Conservation (phyloP, 1,140 invertebrate species). For the Drosophila jambulina region DNA sequence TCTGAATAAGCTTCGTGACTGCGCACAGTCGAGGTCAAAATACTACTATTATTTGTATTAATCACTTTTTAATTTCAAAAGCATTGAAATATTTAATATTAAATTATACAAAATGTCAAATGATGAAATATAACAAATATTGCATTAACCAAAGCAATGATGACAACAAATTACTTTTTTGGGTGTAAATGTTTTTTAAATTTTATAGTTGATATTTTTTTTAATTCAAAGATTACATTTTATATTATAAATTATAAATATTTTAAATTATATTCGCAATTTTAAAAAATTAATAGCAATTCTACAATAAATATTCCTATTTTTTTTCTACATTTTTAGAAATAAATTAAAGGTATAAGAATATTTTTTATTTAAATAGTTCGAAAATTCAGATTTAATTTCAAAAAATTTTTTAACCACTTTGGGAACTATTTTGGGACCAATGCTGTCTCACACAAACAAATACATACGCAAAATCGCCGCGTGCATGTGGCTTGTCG, state of each 20-base stretch:
- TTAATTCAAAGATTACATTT: too few relatives aligned
- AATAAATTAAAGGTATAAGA: not conserved
- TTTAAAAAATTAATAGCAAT: too few relatives aligned
- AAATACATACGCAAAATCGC: slow-evolving; percentile 8
- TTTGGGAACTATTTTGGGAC: not conserved
- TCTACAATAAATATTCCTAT: not conserved
- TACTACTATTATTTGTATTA: too few relatives aligned
- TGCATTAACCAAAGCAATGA: not conserved
- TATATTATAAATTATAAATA: too few relatives aligned
- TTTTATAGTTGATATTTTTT: too few relatives aligned
- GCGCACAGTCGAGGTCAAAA: slow-evolving; percentile 12
- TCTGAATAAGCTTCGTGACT: slow-evolving; percentile 11
- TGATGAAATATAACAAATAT: not conserved
- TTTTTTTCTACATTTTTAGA: not conserved
- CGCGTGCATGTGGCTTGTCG: slow-evolving; percentile 33
- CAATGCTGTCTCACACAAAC: slow-evolving; percentile 7
- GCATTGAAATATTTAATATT: not conserved
- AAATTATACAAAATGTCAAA: not conserved
- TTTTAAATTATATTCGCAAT: too few relatives aligned
- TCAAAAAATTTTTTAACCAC: not conserved
- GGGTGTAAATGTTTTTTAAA: too few relatives aligned
- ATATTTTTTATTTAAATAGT: not conserved
- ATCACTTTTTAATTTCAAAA: not conserved
- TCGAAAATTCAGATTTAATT: not conserved
- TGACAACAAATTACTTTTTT: too few relatives aligned